A percentile compares a stretch with the other conserved stretches of the same genome.
Evolutionary conservation across 2,113 vertebrate species (phyloP).

Genomic region (Oryzias woworae): DNA sequence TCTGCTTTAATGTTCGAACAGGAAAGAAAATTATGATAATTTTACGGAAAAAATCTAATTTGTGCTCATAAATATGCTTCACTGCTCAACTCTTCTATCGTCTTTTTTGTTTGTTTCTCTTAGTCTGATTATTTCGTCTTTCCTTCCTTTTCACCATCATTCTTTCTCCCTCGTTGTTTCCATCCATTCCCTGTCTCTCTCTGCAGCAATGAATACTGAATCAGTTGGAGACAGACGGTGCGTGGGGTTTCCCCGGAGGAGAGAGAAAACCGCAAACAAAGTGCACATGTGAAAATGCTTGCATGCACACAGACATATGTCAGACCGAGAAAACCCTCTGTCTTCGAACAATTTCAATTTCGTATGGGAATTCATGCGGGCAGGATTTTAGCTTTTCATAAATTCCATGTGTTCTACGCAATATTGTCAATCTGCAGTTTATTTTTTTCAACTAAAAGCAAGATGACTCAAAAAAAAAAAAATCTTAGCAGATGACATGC

Average conservation of each 20-base stretch:
- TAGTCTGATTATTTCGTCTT: background rate
- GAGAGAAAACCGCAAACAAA: conserved; percentile 29
- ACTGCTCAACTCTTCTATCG: background rate
- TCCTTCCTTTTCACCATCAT: background rate
- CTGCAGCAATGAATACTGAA: conserved; percentile 39
- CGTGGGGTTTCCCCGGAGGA: conserved; percentile 58
- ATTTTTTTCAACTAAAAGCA: conserved; percentile 32
- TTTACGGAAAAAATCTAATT: conserved; percentile 2
- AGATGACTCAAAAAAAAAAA: background rate
- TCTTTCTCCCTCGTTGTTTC: background rate
- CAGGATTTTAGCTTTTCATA: conserved; percentile 35
- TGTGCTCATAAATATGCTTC: background rate
- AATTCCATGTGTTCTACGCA: conserved; percentile 49
- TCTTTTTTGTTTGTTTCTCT: background rate
- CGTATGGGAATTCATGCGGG: conserved; percentile 1
- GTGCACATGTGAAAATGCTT: conserved; percentile 5
- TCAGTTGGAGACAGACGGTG: conserved; percentile 59
- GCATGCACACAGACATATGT: conserved; percentile 39
- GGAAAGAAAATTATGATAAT: conserved; percentile 5
- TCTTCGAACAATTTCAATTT: conserved; percentile 8
- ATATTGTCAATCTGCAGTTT: conserved; percentile 46
- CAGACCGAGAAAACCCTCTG: conserved; percentile 14
- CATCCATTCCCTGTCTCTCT: conserved; percentile 8
- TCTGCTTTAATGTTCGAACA: background rate
- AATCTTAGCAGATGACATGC: conserved; percentile 24